Percentiles rank a stretch among this genome's conserved stretches.
Conservation (phyloP, 2,888 invertebrate species). For the Ophonus ardosiacus region DNA sequence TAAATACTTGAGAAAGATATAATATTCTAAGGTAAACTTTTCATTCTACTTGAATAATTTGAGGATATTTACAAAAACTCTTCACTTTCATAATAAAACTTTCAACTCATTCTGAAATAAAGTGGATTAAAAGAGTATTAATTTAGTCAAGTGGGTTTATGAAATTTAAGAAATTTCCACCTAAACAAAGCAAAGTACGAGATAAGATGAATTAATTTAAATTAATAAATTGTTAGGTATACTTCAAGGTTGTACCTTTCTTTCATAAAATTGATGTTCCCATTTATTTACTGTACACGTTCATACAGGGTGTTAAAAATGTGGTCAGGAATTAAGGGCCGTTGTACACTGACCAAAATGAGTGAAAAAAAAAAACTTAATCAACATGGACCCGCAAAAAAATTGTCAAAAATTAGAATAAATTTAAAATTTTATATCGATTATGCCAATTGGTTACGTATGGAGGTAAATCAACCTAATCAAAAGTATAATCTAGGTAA, state of each 20-base stretch:
- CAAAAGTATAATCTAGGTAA: too few species aligned
- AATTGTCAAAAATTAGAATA: too few species aligned
- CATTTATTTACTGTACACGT: too few species aligned
- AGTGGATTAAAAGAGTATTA: conserved; percentile 32
- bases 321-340: too few species aligned
- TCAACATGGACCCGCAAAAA: too few species aligned
- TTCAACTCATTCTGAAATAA: conserved; percentile 12
- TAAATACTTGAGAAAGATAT: neutral
- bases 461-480: too few species aligned
- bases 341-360: too few species aligned
- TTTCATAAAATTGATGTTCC: neutral
- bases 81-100: conserved; percentile 31
- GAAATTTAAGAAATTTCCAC: conserved; percentile 4
- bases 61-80: neutral
- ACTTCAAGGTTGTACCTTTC: neutral
- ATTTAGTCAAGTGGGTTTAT: conserved; percentile 12
- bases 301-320: too few species aligned
- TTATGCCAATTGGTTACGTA: too few species aligned
- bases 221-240: neutral
- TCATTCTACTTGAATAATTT: conserved; percentile 13
- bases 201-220: neutral
- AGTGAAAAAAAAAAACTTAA: too few species aligned
- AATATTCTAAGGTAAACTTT: neutral
- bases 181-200: conserved; percentile 6
- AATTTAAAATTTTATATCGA: too few species aligned